Conservation (phyloP, 2,888 invertebrate species). For the Polyommatus icarus region DNA sequence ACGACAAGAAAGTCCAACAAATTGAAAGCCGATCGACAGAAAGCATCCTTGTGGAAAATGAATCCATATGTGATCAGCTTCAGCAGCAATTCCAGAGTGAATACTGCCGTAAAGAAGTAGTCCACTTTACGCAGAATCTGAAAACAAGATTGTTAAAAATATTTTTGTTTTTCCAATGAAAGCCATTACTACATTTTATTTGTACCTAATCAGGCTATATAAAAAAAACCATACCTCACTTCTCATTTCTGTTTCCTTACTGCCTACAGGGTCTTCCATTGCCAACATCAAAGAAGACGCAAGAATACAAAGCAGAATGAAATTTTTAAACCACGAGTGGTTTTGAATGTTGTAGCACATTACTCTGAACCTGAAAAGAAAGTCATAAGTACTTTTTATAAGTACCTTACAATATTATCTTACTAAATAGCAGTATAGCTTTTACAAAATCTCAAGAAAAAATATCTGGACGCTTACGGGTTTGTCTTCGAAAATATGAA, state of each 20-base stretch:
- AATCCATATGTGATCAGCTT: slow-evolving; percentile 98
- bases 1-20: slow-evolving; percentile 98
- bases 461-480: slow-evolving; percentile 82
- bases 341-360: slow-evolving; percentile 97
- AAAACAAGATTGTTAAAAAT: slow-evolving; percentile 49
- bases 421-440: background rate
- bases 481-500: slow-evolving; percentile 94
- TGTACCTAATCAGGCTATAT: background rate
- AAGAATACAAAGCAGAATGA: slow-evolving; percentile 97
- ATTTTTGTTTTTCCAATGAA: too few species aligned
- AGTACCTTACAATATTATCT: too few species aligned
- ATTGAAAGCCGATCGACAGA: slow-evolving; percentile 99
- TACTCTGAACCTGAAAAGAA: slow-evolving; percentile 87
- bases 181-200: too few species aligned
- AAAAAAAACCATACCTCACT: slow-evolving; percentile 53
- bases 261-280: slow-evolving; percentile 94
- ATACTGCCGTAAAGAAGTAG: slow-evolving; percentile 98
- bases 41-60: slow-evolving; percentile 97
- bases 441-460: background rate
- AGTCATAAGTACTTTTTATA: background rate
- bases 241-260: slow-evolving; percentile 50
- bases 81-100: slow-evolving; percentile 95
- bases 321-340: slow-evolving; percentile 96
- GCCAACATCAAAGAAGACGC: slow-evolving; percentile 99
- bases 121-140: slow-evolving; percentile 96